Conservation (phyloP, 1,140 invertebrate genomes). For the Pentalonia nigronervosa region DNA sequence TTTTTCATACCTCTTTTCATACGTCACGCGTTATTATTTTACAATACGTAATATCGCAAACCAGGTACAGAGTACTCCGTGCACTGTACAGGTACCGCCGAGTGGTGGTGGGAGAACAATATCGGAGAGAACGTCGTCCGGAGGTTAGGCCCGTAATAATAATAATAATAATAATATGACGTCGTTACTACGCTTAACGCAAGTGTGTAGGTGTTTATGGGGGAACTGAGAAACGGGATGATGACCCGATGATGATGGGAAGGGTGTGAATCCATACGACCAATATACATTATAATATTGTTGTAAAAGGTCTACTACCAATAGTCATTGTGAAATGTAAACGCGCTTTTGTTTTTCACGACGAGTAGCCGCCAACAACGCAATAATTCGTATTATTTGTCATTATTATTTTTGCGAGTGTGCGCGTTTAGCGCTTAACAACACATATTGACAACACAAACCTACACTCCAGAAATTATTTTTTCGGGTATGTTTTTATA, state of each 20-base stretch:
- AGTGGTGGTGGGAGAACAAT: not conserved
- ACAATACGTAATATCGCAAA: not conserved
- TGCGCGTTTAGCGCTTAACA: not conserved
- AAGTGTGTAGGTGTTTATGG: not conserved
- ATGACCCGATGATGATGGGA: not conserved
- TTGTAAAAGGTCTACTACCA: not conserved
- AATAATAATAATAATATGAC: constrained; percentile 1
- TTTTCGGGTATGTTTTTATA: no score
- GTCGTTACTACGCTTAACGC: not conserved
- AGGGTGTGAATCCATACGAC: not conserved
- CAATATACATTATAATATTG: not conserved
- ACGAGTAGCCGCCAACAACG: not conserved
- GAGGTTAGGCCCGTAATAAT: not conserved
- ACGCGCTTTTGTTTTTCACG: no score
- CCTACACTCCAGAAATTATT: not conserved
- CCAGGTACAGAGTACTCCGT: not conserved
- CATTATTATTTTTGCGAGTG: not conserved
- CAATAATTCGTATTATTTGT: not conserved
- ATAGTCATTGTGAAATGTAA: no score
- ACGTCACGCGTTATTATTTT: constrained; percentile 6
- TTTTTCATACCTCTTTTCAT: not conserved
- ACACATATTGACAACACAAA: not conserved
- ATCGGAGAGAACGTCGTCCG: not conserved
- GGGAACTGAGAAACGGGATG: not conserved
- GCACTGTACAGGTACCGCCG: not conserved